Percentiles rank a stretch among this genome's conserved stretches.
Evolutionary conservation across 1,140 invertebrate genomes (phyloP).

Genomic region (Drosophila tristis): DNA sequence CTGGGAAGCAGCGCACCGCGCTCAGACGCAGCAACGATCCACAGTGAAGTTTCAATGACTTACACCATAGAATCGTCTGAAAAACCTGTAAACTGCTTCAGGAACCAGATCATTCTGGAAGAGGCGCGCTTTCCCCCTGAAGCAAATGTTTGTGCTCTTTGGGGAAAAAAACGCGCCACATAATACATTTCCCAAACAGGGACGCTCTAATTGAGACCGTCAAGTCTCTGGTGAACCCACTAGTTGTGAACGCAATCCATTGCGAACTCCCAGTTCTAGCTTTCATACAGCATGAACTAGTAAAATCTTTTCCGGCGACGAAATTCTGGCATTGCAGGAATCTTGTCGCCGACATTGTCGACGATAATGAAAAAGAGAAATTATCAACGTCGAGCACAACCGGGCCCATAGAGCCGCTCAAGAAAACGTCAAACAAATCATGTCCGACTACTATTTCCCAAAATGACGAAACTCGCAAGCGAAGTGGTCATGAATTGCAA

Average conservation of each 20-base stretch:
- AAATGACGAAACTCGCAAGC: not conserved
- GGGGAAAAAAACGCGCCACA: too few species aligned
- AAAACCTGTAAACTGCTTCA: too few species aligned
- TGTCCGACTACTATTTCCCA: slow-evolving; percentile 9
- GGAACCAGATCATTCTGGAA: too few species aligned
- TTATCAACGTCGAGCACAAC: not conserved
- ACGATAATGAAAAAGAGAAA: slow-evolving; percentile 3
- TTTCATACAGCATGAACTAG: slow-evolving; percentile 1
- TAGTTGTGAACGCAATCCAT: slow-evolving; percentile 7
- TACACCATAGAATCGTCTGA: too few species aligned
- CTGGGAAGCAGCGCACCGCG: too few species aligned
- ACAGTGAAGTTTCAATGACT: too few species aligned
- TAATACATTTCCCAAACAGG: too few species aligned
- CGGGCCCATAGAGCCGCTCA: slow-evolving; percentile 6
- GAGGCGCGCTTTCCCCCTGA: too few species aligned
- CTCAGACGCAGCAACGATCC: too few species aligned
- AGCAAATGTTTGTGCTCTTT: too few species aligned
- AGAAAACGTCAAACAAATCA: slow-evolving; percentile 8
- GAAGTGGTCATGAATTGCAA: slow-evolving; percentile 9
- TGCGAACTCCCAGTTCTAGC: not conserved
- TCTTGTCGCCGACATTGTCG: not conserved
- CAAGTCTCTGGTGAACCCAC: not conserved
- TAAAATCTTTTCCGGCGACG: not conserved
- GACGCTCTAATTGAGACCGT: not conserved
- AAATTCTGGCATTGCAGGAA: slow-evolving; percentile 17